A percentile compares a stretch with the other conserved stretches of the same genome.
These are phyloP conservation scores for Lasiurus borealis DNA, from an alignment of 2,113 vertebrate species.

Conservation along the genomic window DNA sequence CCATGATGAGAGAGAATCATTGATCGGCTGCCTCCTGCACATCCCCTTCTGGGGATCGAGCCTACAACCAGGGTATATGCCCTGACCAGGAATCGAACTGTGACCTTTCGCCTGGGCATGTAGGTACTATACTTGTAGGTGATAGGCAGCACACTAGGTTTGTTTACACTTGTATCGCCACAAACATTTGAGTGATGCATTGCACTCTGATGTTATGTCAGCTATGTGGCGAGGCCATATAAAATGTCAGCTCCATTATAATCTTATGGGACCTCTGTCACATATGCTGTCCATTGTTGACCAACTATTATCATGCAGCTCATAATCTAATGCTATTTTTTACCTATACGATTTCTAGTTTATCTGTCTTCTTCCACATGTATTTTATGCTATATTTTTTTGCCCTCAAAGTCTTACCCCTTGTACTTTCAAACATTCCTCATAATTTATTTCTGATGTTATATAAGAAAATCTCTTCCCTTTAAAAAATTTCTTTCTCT, in stretches of 20 bases:
- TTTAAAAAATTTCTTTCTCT: not conserved
- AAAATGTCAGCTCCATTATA: not conserved
- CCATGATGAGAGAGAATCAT: too few relatives aligned
- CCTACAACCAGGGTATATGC: too few relatives aligned
- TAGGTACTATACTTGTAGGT: too few relatives aligned
- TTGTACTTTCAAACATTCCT: constrained; percentile 20
- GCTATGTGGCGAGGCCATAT: too few relatives aligned
- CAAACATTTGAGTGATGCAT: not conserved
- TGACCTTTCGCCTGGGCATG: too few relatives aligned
- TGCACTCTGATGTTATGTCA: not conserved
- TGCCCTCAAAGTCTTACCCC: not conserved
- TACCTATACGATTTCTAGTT: not conserved
- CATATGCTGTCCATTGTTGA: too few relatives aligned
- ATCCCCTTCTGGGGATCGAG: too few relatives aligned
- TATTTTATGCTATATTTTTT: not conserved
- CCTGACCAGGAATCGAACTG: too few relatives aligned
- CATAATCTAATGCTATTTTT: not conserved
- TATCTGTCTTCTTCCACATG: not conserved
- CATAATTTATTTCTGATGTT: not conserved
- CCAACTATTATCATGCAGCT: not conserved
- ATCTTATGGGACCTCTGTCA: not conserved
- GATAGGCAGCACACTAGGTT: not conserved
- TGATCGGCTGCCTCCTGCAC: too few relatives aligned
- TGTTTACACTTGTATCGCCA: not conserved
- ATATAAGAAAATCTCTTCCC: constrained; percentile 30